A percentile compares a stretch with the other conserved stretches of the same genome.
phyloP scores from a whole-genome alignment of 2,888 invertebrate species.

The Alloplasta piceator region DNA sequence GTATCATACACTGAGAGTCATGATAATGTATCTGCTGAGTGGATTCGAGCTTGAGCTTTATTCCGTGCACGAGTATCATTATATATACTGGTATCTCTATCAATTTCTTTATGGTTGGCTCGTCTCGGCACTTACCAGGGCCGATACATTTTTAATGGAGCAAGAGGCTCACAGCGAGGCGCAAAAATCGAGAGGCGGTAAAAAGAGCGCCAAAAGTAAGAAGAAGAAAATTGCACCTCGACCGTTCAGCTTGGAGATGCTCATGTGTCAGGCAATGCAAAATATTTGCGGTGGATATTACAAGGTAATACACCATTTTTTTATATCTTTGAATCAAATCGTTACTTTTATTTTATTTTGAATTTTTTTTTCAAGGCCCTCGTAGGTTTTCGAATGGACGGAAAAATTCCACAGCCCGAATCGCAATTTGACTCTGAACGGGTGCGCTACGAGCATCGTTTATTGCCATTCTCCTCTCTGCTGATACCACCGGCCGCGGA shows the following conservation, averaged over 20 bases:
- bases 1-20: conserved; percentile 95
- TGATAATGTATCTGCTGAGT: conserved; percentile 96
- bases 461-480: conserved; percentile 94
- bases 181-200: conserved; percentile 82
- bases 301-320: conserved; percentile 86
- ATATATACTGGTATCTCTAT: conserved; percentile 98
- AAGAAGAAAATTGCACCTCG: conserved; percentile 88
- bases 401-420: conserved; percentile 93
- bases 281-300: conserved; percentile 98
- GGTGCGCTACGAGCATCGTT: conserved; percentile 97
- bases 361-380: conserved; percentile 87
- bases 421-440: conserved; percentile 96
- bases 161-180: conserved; percentile 86
- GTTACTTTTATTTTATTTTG: conserved; percentile 26
- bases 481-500: conserved; percentile 96
- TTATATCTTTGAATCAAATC: no score
- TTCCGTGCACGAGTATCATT: conserved; percentile 97
- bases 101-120: conserved; percentile 98
- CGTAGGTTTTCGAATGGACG: conserved; percentile 94
- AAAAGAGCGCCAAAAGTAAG: conserved; percentile 86
- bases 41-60: conserved; percentile 98
- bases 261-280: conserved; percentile 95
- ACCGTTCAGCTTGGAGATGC: conserved; percentile 92
- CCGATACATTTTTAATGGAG: conserved; percentile 92
- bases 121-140: conserved; percentile 94